Evolutionary conservation across 2,113 vertebrate genomes (phyloP), one percentile per base, ranked within the genome.

Genomic region (Benitochromis conjunctus): DNA sequence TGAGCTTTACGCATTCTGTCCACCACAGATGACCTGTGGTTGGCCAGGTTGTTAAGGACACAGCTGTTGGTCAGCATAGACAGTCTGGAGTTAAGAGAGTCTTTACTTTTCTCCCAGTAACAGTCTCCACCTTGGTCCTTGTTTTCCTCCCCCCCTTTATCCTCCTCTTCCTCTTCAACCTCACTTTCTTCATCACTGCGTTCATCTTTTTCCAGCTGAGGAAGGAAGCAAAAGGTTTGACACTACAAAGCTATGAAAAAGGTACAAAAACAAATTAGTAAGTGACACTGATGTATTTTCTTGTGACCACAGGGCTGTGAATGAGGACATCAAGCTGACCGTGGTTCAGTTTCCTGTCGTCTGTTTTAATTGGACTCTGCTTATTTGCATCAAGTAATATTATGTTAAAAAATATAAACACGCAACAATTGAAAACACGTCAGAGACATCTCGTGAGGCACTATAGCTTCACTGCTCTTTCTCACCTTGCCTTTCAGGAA

Each of bases 101-200:
- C 97, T 86, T 93, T 95, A 81, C 96, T 94, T 82, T 79, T 94
- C 80, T 92, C 95, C 94, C 93, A 96, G 36, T 91, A 87, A n/a
- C 78, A 92, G 9, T 93, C 2, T 38, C 69, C 64, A 38, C 82
- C 94, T 57, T 92, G 80, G 71, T 93, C 94, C 13, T 93, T 95
- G 26, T 96, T 96, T 95, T 95, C 82, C 90, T 36, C 92, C 91
- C n/a, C 96, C 96, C 43, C 96, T 96, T 82, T 97, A 19, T 97
- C 94, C 7, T 97, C 96, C 55, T 96, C 97, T 12, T 96, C 96
- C 74, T 96, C 97, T 26, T 94, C 94, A 8, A 43, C 69, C n/a
- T 95, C 95, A 51, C 94, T 96, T 64, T 99, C 98, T 29, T 95
- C 96, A 48, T 99, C 98, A 5, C 98, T 99, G 87, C 98, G 97